Base-by-base conservation (phyloP, 2,113 vertebrate species). In the Psettodes erumei region DNA sequence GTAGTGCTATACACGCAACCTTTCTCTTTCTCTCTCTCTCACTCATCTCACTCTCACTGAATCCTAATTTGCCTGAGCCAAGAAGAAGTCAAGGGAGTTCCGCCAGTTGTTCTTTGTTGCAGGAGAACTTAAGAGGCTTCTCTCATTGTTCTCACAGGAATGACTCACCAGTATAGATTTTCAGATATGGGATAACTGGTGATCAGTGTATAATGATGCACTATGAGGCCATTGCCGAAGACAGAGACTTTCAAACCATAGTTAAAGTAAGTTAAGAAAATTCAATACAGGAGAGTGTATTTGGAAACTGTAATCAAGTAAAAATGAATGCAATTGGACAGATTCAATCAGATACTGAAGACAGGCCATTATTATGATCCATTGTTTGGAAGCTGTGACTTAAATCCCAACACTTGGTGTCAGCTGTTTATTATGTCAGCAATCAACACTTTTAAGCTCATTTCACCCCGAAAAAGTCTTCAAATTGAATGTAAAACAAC, bases 81-180 rank as follows among this genome's bases (percentile, higher is more conserved):
- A 51, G 55, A 21, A 63, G 54, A 63, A 47, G 71, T 83, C 35
- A 1, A 47, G 47, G 75, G 76, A 88, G 70, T 92, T 92, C 90
- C 84, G 84, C 79, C 85, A 88, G 90, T 90, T 91, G 90, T 93
- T 85, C 61, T n/a, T 58, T 66, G 54, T 51, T 68, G 53, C 37
- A 78, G 83, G 80, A 51, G 25, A 73, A 66, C 30, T 30, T 77
- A 8, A 56, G 32, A 32, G 50, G 37, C 28, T 37, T 82, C 71
- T 75, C 35, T 38, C 43, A 60, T 82, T 88, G 75, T 84, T 82
- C 47, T 55, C 19, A 1, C 45, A 65, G 16, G 50, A 55, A 45
- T 50, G 21, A 70, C 56, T 65, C 40, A n/a, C 28, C 4, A 3
- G 18, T 42, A 27, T n/a, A 69, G 47, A 61, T 60, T n/a, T 70